A percentile compares a stretch with the other conserved stretches of the same genome.
These are phyloP conservation scores for Nemoura dubitans DNA, from an alignment of 2,888 invertebrate genomes.

Conservation along the genomic window DNA sequence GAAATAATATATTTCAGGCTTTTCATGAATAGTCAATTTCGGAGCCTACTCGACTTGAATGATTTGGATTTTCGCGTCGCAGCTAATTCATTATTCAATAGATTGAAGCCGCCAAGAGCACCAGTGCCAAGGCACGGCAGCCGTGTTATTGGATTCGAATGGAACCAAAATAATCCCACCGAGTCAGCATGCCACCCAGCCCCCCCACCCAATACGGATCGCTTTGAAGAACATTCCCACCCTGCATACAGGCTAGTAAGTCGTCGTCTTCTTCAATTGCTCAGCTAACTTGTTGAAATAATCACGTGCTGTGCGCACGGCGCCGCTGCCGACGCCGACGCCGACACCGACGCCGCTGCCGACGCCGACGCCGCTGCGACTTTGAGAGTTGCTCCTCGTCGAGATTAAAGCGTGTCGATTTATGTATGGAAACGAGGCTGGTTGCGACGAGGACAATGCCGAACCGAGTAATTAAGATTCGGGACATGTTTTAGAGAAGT, in stretches of 20 bases:
- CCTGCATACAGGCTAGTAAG: not conserved
- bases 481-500: slow-evolving; percentile 30
- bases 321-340: not conserved
- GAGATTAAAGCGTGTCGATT: slow-evolving; percentile 33
- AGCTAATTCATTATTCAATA: not conserved
- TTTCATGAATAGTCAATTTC: not conserved
- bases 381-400: slow-evolving; percentile 20
- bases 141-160: not conserved
- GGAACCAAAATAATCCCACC: not conserved
- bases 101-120: not conserved
- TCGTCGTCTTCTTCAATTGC: slow-evolving; percentile 25
- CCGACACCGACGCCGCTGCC: no score
- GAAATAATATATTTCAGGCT: not conserved
- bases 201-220: not conserved
- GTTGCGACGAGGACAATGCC: slow-evolving; percentile 14
- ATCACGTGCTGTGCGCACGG: not conserved
- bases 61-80: not conserved
- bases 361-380: slow-evolving; percentile 14
- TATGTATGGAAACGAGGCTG: slow-evolving; percentile 18
- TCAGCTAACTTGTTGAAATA: slow-evolving; percentile 27
- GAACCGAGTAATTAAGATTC: slow-evolving; percentile 37
- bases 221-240: slow-evolving; percentile 25
- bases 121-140: not conserved
- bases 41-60: not conserved
- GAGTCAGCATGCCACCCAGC: not conserved